Conservation (phyloP, 2,888 invertebrate species). For the Sphaeridia pumilis region DNA sequence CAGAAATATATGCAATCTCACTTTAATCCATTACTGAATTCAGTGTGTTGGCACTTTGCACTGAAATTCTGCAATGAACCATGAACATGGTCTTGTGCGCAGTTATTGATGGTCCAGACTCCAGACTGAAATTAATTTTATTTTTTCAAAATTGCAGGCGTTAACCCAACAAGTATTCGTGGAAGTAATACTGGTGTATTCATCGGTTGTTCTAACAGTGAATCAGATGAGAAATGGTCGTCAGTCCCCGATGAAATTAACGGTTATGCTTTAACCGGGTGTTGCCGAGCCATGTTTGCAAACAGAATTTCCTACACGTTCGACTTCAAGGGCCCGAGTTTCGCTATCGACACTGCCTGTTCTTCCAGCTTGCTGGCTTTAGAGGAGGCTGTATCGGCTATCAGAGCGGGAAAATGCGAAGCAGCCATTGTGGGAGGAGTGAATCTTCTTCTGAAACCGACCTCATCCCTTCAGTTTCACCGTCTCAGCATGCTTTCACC, state of each 20-base stretch:
- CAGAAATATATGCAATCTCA: too few relatives aligned
- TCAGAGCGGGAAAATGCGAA: conserved; percentile 81
- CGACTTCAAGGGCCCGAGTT: conserved; percentile 60
- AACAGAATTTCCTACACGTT: conserved; percentile 13
- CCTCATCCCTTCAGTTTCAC: conserved; percentile 80
- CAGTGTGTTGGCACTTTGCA: too few relatives aligned
- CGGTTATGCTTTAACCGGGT: conserved; percentile 26
- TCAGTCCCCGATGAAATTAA: neutral
- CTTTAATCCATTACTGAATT: too few relatives aligned
- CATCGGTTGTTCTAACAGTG: neutral
- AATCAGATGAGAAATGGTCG: conserved; percentile 4
- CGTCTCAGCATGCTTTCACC: conserved; percentile 82
- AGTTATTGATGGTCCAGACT: too few relatives aligned
- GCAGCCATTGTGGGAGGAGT: conserved; percentile 86
- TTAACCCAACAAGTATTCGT: conserved; percentile 4
- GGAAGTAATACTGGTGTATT: conserved; percentile 8
- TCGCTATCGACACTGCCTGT: conserved; percentile 90
- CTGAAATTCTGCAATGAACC: too few relatives aligned
- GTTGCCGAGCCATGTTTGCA: conserved; percentile 40
- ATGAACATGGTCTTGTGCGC: too few relatives aligned
- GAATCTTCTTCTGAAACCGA: conserved; percentile 78
- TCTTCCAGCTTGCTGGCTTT: conserved; percentile 86
- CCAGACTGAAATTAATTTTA: too few relatives aligned
- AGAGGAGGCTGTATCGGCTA: conserved; percentile 68
- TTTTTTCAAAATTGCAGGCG: neutral